Evolutionary conservation across 2,113 vertebrate genomes (phyloP).

Genomic region (Sander lucioperca): DNA sequence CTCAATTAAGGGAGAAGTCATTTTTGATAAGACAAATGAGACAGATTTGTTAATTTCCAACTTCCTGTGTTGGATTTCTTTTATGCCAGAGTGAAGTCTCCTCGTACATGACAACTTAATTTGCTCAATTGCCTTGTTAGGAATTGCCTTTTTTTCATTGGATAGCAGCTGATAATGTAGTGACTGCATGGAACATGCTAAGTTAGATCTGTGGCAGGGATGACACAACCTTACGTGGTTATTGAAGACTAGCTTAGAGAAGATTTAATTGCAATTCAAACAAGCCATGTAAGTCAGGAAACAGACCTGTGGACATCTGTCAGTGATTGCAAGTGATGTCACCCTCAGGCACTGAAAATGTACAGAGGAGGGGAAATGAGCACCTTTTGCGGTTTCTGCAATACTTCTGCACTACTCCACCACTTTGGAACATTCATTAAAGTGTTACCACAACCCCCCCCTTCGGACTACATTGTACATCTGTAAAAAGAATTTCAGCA

Average conservation of each 20-base stretch:
- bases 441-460: constrained; percentile 40
- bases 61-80: background rate
- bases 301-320: constrained; percentile 60
- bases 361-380: constrained; percentile 40
- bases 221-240: constrained; percentile 10
- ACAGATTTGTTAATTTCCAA: background rate
- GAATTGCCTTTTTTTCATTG: background rate
- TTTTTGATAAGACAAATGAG: background rate
- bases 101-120: background rate
- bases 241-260: background rate
- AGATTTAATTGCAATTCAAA: constrained; percentile 30
- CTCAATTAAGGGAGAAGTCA: background rate
- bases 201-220: background rate
- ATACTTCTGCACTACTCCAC: constrained; percentile 25
- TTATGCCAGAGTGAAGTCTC: background rate
- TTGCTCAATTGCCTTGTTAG: background rate
- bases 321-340: constrained; percentile 70
- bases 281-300: constrained; percentile 39
- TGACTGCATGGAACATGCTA: constrained; percentile 6
- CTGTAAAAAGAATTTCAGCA: constrained; percentile 74
- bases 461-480: constrained; percentile 58
- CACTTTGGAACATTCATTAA: constrained; percentile 58
- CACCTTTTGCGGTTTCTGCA: constrained; percentile 44
- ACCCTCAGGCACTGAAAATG: constrained; percentile 53
- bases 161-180: background rate